These are phyloP conservation scores for Hemiscyllium ocellatum DNA, from an alignment of 2,113 vertebrate species.

Conservation along the genomic window DNA sequence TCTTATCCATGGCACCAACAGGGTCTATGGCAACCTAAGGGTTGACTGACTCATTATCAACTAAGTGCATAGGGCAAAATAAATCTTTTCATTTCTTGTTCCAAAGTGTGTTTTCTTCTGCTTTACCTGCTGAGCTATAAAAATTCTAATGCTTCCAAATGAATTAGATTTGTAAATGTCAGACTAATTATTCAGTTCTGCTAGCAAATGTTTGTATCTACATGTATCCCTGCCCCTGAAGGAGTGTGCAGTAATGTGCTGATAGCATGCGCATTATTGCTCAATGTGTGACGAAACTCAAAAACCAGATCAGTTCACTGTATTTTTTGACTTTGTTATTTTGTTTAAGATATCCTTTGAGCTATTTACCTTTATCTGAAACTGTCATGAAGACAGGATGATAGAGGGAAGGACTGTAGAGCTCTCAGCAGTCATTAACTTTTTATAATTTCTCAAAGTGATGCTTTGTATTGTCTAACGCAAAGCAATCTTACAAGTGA, in stretches of 20 bases:
- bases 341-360: not conserved
- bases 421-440: not conserved
- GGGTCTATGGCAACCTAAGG: not conserved
- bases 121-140: not conserved
- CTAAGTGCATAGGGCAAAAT: not conserved
- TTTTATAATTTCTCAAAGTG: not conserved
- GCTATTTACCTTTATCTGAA: not conserved
- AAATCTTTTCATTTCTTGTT: not conserved
- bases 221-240: not conserved
- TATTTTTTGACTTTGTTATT: constrained; percentile 1
- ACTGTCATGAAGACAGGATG: not conserved
- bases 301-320: not conserved
- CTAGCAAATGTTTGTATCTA: not conserved
- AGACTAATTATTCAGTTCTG: not conserved
- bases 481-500: not conserved
- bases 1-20: not conserved
- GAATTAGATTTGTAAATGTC: constrained; percentile 11
- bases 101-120: not conserved
- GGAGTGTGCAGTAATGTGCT: not conserved
- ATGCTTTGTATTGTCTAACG: not conserved
- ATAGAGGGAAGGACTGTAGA: not conserved
- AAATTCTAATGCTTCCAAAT: not conserved
- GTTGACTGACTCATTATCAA: not conserved
- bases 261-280: not conserved
- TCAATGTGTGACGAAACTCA: not conserved